A percentile compares a stretch with the other conserved stretches of the same genome.
These are phyloP conservation scores for Napeogenes inachia DNA, from an alignment of 2,888 invertebrate species.

Conservation along the genomic window DNA sequence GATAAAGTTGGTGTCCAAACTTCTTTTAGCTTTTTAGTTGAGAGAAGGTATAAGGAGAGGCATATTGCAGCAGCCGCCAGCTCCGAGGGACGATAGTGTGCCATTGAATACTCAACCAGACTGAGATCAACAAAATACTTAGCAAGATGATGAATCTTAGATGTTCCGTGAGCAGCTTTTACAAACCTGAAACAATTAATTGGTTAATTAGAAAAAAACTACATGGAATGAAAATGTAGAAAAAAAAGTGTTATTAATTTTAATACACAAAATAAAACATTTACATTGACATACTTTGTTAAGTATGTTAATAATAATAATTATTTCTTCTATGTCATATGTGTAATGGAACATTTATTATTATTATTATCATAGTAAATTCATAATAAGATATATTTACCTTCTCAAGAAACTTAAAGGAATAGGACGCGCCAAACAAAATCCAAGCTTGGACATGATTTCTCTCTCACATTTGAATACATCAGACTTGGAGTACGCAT, in stretches of 20 bases:
- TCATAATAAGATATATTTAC: conserved; percentile 52
- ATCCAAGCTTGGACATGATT: conserved; percentile 86
- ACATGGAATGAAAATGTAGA: too few relatives aligned
- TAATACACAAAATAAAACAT: too few relatives aligned
- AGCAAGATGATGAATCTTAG: conserved; percentile 85
- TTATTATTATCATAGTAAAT: background rate
- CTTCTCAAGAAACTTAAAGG: conserved; percentile 93
- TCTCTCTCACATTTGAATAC: conserved; percentile 89
- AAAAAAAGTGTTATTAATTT: too few relatives aligned
- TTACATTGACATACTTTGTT: too few relatives aligned
- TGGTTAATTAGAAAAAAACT: background rate
- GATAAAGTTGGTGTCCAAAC: conserved; percentile 85
- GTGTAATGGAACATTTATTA: too few relatives aligned
- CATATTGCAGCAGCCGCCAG: conserved; percentile 89
- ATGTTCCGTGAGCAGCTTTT: conserved; percentile 78
- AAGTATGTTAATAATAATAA: too few relatives aligned
- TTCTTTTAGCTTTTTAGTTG: conserved; percentile 65
- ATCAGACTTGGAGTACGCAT: conserved; percentile 87
- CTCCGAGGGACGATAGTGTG: conserved; percentile 87
- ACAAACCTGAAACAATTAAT: conserved; percentile 68
- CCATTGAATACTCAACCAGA: conserved; percentile 87
- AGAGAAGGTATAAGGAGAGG: conserved; percentile 79
- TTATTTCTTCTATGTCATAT: too few relatives aligned
- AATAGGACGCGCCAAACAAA: conserved; percentile 89
- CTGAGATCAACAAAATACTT: conserved; percentile 95